Evolutionary conservation across 2,797 vertebrate species (phyloP), one percentile per base, ranked within the genome.

Genomic region (Schizopygopsis malacanthus): DNA sequence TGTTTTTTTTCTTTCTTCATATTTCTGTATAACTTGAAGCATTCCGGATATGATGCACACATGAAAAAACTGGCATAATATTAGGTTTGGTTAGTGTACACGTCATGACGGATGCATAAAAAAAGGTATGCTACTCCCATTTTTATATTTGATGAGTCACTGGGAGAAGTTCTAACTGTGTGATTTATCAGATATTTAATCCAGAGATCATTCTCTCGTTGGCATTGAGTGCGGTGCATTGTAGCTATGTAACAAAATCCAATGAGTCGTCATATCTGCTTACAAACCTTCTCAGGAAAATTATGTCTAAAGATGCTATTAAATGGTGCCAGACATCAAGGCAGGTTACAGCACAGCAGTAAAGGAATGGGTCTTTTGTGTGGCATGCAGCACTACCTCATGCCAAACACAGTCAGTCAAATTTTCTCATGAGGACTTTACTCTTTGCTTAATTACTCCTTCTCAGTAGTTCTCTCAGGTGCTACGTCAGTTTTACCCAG

Each of bases 241-340:
- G 80, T 90, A 89, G 80, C 87, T 90, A 88, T 63, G 25, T 89
- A 87, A 91, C 86, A 72, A 54, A 91, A 90, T 87, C 84, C 89
- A 89, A 72, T 89, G 90, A 93, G 88, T 93, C 89, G 92, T 89
- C 88, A 91, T 92, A 92, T 93, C 90, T 93, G 85, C 87, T 90
- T 90, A 92, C 71, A 91, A 91, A 89, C 88, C 89, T 88, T 90
- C 79, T 67, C 56, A 91, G 41, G 8, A 94, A 94, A 93, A 90
- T 90, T 87, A 91, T 89, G 85, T 87, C 88, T 90, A 86, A 92
- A 93, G 90, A 93, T 91, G 92, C 91, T 92, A 91, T 93, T 91
- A 92, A 91, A 89, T 85, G 85, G 89, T 93, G 90, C 93, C 93
- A 93, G 91, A 94, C 90, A 91, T 90, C 79, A 84, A 85, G 39